Percentiles rank a stretch among this genome's conserved stretches.
Conservation (phyloP, 2,888 invertebrate species). For the Chironomus riparius region DNA sequence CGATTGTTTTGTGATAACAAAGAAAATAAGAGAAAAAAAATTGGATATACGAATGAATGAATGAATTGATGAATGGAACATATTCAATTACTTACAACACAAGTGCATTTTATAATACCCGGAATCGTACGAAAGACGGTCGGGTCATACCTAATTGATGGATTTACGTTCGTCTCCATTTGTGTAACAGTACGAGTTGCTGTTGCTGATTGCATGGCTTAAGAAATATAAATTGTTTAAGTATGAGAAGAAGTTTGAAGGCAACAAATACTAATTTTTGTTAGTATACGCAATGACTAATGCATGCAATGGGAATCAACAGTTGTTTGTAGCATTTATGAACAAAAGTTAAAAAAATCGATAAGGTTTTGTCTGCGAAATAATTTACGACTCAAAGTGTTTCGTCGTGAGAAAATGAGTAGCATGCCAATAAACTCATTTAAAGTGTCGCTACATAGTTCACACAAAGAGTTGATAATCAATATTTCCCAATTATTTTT, state of each 20-base stretch:
- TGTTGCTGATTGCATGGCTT: constrained; percentile 28
- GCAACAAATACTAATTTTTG: too few species aligned
- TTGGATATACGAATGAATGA: not conserved
- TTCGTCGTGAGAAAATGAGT: too few species aligned
- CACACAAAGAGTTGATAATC: too few species aligned
- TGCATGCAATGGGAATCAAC: too few species aligned
- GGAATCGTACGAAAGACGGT: constrained; percentile 60
- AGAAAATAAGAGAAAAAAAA: not conserved
- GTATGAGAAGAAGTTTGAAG: not conserved
- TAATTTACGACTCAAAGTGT: too few species aligned
- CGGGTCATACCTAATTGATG: constrained; percentile 65
- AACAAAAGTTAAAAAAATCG: too few species aligned
- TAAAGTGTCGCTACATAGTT: too few species aligned
- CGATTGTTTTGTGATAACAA: not conserved
- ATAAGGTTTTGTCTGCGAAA: too few species aligned
- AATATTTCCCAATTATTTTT: too few species aligned
- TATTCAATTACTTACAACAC: constrained; percentile 55
- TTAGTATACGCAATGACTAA: too few species aligned
- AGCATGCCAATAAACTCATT: too few species aligned
- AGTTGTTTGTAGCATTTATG: too few species aligned
- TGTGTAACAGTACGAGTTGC: constrained; percentile 63
- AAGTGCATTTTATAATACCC: constrained; percentile 64
- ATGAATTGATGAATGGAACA: not conserved
- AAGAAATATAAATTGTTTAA: not conserved
- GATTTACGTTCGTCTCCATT: constrained; percentile 59